These are phyloP conservation scores for Falco punctatus DNA, from an alignment of 2,113 vertebrate genomes.

Conservation along the genomic window DNA sequence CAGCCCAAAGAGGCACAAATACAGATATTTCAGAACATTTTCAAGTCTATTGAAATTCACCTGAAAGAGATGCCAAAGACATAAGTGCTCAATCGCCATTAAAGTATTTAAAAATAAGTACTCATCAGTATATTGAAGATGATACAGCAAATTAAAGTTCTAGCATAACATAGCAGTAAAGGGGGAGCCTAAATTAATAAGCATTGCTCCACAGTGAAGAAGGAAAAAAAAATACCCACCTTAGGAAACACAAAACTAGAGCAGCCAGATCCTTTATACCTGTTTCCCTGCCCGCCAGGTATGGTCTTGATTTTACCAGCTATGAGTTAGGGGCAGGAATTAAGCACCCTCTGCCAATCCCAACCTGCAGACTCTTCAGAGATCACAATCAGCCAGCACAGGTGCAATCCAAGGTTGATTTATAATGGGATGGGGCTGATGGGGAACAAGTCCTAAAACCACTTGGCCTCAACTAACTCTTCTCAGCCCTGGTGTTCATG, in stretches of 20 bases:
- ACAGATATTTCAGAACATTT: neutral
- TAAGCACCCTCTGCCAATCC: neutral
- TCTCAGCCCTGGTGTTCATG: neutral
- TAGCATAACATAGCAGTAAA: neutral
- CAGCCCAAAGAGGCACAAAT: neutral
- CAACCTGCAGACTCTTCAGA: neutral
- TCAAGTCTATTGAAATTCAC: neutral
- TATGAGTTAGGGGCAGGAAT: neutral
- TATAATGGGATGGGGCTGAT: neutral
- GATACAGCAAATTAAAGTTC: neutral
- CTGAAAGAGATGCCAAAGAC: neutral
- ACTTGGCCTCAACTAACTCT: neutral
- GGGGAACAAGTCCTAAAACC: neutral
- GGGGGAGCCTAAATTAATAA: neutral
- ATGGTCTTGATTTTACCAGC: neutral
- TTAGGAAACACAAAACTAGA: neutral
- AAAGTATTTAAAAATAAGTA: neutral
- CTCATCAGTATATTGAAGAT: neutral
- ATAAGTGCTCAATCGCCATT: rapidly evolving
- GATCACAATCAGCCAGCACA: neutral
- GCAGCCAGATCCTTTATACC: neutral
- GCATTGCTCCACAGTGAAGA: rapidly evolving
- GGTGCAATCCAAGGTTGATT: neutral
- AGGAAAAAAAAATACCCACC: too few species aligned
- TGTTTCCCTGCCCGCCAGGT: neutral